Base-by-base conservation (phyloP, 2,888 invertebrate species). In the Parochlus steinenii region DNA sequence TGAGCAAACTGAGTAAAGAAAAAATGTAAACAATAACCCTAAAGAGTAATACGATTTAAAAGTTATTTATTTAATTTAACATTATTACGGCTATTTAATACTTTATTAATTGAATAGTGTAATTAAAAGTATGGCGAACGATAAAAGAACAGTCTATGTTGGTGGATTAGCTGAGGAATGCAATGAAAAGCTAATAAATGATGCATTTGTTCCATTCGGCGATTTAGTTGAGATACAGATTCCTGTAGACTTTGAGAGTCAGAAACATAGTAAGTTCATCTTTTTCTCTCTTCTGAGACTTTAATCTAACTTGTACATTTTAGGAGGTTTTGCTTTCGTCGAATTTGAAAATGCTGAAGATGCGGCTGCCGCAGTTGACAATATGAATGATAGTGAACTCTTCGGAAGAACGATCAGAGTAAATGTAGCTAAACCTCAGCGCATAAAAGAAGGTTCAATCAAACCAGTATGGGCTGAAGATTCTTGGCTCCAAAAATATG, bases 381-480 rank as follows among this genome's bases (percentile, higher is more conserved):
- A 98, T 52, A 95, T 98, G 97, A 89, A 89, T 60, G 50, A 54
- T 41, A 35, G 23, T 24, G 31, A 38, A 25, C 22, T 39, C 22
- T 97, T 89, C 65, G 98, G 98, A 0, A 69, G 92, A 43, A 95
- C 95, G 22, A 81, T 97, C 45, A 69, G 93, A 46, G 93, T 93
- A 1, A 98, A 98, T 56, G 69, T 97, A 44, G 98, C 98, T 3
- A 92, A 93, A 47, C 97, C 98, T 3, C 90, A 93, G 55, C 77
- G 87, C 46, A 82, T 93, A 35, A 93, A 90, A 55, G 95, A 97
- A 63, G 90, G 93, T 16, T 89, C 87, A 6, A 82, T 86, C 1
- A 70, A 85, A 42, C 85, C 93, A 3, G 93, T 98, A 3, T 99
- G 98, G 98, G 83, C 93, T 0, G 97, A 97, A 53, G 98, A 99